Evolutionary conservation across 2,797 vertebrate species (phyloP).

Genomic region (Eulemur coronatus): DNA sequence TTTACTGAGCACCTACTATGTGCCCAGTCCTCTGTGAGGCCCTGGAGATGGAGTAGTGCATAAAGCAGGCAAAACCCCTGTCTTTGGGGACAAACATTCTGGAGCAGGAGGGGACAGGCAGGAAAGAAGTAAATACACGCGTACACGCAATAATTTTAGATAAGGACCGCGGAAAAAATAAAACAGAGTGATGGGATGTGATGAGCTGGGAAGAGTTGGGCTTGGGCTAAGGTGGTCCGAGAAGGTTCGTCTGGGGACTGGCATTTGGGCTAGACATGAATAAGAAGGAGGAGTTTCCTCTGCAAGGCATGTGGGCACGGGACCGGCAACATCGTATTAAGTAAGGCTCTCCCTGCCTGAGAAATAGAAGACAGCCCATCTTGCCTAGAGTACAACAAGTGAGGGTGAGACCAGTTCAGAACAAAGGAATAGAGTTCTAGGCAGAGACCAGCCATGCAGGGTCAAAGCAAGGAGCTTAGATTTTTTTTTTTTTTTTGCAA

Average conservation of each 20-base stretch:
- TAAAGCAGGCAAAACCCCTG: no score
- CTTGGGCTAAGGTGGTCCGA: accelerated
- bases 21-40: background rate
- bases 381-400: accelerated
- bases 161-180: background rate
- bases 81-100: accelerated
- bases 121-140: background rate
- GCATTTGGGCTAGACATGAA: background rate
- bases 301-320: accelerated
- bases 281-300: background rate
- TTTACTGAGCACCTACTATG: background rate
- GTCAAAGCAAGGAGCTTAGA: background rate
- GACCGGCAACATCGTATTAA: background rate
- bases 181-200: accelerated
- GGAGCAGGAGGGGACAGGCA: no score
- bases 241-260: background rate
- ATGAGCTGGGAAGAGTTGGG: background rate
- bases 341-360: background rate
- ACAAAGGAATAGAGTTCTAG: accelerated
- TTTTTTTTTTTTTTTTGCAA: background rate
- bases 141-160: accelerated
- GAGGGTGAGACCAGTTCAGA: accelerated
- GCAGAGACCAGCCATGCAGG: accelerated
- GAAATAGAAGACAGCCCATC: background rate
- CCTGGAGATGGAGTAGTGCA: background rate